A percentile compares a stretch with the other conserved stretches of the same genome.
phyloP scores from a whole-genome alignment of 2,113 vertebrate species.

The Halichoerus grypus region DNA sequence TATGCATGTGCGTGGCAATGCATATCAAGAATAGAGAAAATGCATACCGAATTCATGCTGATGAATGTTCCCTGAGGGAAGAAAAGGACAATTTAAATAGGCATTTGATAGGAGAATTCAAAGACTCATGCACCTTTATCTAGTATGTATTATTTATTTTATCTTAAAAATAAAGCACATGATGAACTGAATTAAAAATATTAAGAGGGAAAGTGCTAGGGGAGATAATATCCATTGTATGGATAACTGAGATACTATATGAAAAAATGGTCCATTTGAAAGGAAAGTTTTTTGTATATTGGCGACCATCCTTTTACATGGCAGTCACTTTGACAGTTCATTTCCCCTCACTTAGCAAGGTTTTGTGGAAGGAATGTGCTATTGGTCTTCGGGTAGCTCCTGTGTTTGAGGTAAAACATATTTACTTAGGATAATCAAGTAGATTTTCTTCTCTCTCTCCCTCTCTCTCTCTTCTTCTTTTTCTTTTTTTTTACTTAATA shows the following conservation, averaged over 20 bases:
- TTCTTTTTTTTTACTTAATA: not conserved
- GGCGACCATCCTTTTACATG: not conserved
- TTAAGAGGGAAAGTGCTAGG: not conserved
- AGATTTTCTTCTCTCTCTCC: not conserved
- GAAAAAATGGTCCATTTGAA: not conserved
- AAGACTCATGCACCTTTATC: not conserved
- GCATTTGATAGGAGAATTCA: not conserved
- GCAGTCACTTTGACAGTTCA: not conserved
- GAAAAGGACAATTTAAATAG: not conserved
- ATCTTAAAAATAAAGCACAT: not conserved
- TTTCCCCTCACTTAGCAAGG: not conserved
- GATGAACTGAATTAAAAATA: not conserved
- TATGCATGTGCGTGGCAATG: not conserved
- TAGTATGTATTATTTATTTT: not conserved
- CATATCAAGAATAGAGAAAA: not conserved
- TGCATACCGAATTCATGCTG: not conserved
- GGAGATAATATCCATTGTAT: not conserved
- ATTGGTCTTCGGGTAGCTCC: not conserved
- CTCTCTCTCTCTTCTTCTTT: not conserved
- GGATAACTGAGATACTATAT: not conserved
- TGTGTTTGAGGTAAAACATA: constrained; percentile 41
- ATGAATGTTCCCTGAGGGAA: not conserved
- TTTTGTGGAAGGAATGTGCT: not conserved
- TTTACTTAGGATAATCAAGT: constrained; percentile 24
- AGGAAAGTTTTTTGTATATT: not conserved